Base-by-base conservation (phyloP, 2,797 vertebrate genomes). In the Pogoniulus pusillus region DNA sequence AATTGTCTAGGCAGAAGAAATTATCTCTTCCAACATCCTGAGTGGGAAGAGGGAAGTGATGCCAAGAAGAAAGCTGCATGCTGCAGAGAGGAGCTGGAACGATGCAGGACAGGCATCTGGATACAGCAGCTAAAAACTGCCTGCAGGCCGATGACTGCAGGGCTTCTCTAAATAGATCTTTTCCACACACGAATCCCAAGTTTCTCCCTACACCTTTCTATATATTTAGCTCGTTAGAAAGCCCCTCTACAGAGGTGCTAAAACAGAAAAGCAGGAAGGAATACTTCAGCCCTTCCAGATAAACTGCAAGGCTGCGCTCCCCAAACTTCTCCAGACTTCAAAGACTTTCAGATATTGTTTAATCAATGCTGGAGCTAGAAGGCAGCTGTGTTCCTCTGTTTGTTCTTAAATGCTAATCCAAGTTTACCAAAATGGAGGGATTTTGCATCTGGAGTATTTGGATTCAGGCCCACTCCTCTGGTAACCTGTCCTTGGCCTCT, bases 371-470 rank as follows among this genome's bases (percentile, higher is more conserved):
- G 39, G 91, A 95, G 93, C 89, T 82, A 53, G 34, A 55, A 81
- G 89, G 82, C 95, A 96, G 94, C 93, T 96, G 95, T 9, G 92
- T 81, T 95, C 93, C 81, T 94, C 94, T 96, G 95, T 95, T 94
- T 93, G 94, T 93, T 95, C 94, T 96, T 91, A 94, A 85, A 96
- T 91, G 90, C 91, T 96, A 95, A 96, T 96, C 94, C 96, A 96
- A 96, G 94, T 93, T 96, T 93, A 96, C 93, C 95, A 93, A 96
- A 95, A 96, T 85, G 0, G 35, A 90, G 82, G 93, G 87, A 91
- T 94, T 95, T 94, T 93, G 93, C 94, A 96, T 96, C 95, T 96
- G 94, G 91, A 83, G 1, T 75, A 17, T 87, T 91, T 96, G 95
- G 95, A 95, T 29, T 2, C 32, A 7, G 68, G 73, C 95, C 91